phyloP scores from a whole-genome alignment of 2,797 vertebrate genomes.

The Selene dorsalis region DNA sequence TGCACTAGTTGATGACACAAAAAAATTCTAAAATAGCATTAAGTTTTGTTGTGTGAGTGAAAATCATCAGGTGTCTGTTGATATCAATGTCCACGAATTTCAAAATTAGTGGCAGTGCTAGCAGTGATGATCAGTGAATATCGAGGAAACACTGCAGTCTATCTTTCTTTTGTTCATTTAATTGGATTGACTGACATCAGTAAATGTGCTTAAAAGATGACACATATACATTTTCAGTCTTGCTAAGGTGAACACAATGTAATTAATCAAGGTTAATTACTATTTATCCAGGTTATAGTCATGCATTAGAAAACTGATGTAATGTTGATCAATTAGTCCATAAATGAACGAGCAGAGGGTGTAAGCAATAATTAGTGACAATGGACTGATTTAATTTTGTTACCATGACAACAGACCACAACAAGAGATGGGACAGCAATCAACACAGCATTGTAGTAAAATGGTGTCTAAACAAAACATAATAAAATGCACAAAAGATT shows the following conservation, averaged over 20 bases:
- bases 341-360: not conserved
- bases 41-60: too few species aligned
- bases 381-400: not conserved
- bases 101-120: too few species aligned
- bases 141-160: too few species aligned
- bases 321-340: not conserved
- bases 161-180: too few species aligned
- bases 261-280: not conserved
- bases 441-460: not conserved
- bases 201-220: too few species aligned
- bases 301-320: not conserved
- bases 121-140: too few species aligned
- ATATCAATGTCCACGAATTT: too few species aligned
- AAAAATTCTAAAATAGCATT: too few species aligned
- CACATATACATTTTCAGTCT: not conserved
- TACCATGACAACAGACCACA: not conserved
- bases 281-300: not conserved
- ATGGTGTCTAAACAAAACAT: too few species aligned
- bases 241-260: not conserved
- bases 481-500: not conserved
- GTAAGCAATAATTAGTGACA: not conserved
- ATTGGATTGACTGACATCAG: too few species aligned
- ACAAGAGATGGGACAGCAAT: not conserved
- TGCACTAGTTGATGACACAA: too few species aligned
- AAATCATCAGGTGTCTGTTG: too few species aligned